A percentile compares a stretch with the other conserved stretches of the same genome.
Evolutionary conservation across 2,797 vertebrate species (phyloP).

Genomic region (Chromis chromis): DNA sequence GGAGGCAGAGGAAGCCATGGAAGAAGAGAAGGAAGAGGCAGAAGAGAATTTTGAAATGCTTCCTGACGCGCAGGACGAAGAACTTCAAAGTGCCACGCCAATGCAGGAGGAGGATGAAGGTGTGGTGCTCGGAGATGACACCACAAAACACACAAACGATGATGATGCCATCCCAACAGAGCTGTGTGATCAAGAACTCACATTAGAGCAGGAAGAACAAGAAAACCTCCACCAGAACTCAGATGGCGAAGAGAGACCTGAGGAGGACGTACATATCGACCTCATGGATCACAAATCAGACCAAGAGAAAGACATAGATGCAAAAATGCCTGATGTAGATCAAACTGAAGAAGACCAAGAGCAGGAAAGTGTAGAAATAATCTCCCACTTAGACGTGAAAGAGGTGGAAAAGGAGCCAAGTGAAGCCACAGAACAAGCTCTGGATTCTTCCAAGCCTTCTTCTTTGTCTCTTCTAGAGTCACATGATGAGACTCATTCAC

Average conservation of each 20-base stretch:
- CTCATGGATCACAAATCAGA: neutral
- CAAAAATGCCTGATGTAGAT: conserved; percentile 2
- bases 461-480: conserved; percentile 31
- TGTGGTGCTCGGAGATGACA: neutral
- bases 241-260: conserved; percentile 12
- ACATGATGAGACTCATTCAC: neutral
- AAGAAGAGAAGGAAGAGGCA: conserved; percentile 18
- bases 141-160: neutral
- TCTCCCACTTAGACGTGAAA: neutral
- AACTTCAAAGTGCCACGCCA: neutral
- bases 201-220: neutral
- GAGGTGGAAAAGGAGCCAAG: conserved; percentile 19
- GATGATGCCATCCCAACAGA: neutral
- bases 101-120: conserved; percentile 25
- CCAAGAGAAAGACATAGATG: neutral
- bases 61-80: conserved; percentile 1
- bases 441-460: neutral
- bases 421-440: conserved; percentile 15
- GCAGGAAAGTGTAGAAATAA: neutral
- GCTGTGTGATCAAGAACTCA: neutral
- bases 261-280: neutral
- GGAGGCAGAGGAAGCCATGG: conserved; percentile 39
- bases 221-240: neutral
- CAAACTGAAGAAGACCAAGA: neutral
- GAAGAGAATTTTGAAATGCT: conserved; percentile 28